A percentile compares a stretch with the other conserved stretches of the same genome.
Evolutionary conservation across 2,888 invertebrate species (phyloP).

Genomic region (Ectemnius cavifrons): DNA sequence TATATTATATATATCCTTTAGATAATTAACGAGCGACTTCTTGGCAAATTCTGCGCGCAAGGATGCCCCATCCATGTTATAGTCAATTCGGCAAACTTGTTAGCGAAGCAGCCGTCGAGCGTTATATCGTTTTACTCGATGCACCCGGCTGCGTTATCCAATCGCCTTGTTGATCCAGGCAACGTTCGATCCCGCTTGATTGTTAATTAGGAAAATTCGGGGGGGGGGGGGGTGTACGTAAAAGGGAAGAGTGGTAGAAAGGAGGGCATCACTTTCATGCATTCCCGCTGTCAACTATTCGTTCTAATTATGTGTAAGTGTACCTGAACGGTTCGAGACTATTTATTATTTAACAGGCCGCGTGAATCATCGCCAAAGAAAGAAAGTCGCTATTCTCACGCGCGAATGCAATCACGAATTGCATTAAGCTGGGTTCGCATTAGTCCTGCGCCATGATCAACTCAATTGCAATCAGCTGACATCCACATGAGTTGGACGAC

Average conservation of each 20-base stretch:
- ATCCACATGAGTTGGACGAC: too few species aligned
- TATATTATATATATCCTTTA: not conserved
- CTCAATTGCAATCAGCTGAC: too few species aligned
- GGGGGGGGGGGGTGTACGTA: not conserved
- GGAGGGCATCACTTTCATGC: constrained; percentile 28
- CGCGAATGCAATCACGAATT: constrained; percentile 22
- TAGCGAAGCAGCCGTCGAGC: not conserved
- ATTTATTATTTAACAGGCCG: constrained; percentile 53
- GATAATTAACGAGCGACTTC: constrained; percentile 8
- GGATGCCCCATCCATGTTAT: not conserved
- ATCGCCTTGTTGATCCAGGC: not conserved
- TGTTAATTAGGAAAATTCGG: not conserved
- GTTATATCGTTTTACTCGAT: constrained; percentile 3
- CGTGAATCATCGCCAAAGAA: constrained; percentile 54
- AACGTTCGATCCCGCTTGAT: not conserved
- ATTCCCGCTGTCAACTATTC: constrained; percentile 45
- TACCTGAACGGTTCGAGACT: constrained; percentile 54
- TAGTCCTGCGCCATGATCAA: too few species aligned
- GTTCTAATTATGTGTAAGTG: constrained; percentile 32
- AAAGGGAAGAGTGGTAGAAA: not conserved
- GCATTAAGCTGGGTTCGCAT: not conserved
- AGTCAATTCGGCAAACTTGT: constrained; percentile 14
- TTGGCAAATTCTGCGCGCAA: not conserved
- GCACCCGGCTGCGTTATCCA: not conserved
- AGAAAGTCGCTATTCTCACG: constrained; percentile 48